Evolutionary conservation across 2,113 vertebrate genomes (phyloP).

Genomic region (Muntiacus reevesi): DNA sequence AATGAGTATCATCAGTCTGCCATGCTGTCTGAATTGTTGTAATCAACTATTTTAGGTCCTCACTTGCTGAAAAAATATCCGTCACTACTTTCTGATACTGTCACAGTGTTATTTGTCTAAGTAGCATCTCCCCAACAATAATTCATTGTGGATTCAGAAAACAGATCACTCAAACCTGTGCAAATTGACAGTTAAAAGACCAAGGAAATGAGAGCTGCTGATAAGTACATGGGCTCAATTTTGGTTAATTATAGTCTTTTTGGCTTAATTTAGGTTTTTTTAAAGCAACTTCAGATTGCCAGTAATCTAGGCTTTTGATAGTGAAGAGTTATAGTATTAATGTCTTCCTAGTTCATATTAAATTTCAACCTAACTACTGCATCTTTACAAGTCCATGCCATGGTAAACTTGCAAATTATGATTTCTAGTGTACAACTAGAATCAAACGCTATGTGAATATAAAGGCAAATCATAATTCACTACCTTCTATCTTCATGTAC

Average conservation of each 20-base stretch:
- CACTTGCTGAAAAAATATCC: background rate
- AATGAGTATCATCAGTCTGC: background rate
- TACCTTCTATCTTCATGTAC: background rate
- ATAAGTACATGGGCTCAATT: background rate
- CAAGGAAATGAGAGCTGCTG: background rate
- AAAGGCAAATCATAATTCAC: background rate
- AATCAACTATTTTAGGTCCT: background rate
- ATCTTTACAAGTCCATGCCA: background rate
- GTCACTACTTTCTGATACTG: background rate
- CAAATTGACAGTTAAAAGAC: background rate
- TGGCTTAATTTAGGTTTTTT: background rate
- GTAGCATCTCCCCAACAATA: background rate
- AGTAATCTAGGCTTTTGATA: background rate
- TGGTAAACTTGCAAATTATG: conserved; percentile 5
- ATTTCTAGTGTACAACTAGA: background rate
- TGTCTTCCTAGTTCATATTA: background rate
- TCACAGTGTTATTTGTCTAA: background rate
- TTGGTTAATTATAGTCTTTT: background rate
- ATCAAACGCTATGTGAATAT: background rate
- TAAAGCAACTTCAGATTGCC: background rate
- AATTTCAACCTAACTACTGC: background rate
- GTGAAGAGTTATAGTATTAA: background rate
- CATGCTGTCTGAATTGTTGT: background rate
- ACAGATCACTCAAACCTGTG: background rate
- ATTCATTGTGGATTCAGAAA: background rate